Evolutionary conservation across 64 coral and sea anemone genomes (phyloP).

Genomic region (Anthopleura sola): DNA sequence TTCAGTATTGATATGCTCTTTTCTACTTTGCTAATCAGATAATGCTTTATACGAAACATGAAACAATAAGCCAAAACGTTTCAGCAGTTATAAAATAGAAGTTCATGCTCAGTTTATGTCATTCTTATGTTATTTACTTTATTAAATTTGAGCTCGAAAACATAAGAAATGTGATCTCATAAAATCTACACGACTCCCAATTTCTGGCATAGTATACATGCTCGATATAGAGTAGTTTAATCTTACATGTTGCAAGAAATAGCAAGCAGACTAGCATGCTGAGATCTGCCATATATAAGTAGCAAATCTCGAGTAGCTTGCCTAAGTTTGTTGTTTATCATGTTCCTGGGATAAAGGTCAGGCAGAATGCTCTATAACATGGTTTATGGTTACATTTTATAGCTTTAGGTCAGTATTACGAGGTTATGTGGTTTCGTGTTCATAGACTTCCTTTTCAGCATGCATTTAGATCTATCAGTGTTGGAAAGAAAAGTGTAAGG

Average conservation of each 20-base stretch:
- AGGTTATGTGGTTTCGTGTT: background rate
- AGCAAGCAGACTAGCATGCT: background rate
- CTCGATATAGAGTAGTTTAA: background rate
- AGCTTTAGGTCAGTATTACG: background rate
- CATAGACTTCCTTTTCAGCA: background rate
- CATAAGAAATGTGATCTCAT: too few species aligned
- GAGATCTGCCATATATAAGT: too few species aligned
- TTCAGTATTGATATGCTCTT: too few species aligned
- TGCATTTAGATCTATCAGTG: background rate
- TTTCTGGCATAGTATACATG: background rate
- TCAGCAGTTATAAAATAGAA: too few species aligned
- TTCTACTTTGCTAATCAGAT: too few species aligned
- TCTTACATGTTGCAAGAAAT: background rate
- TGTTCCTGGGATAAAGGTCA: background rate
- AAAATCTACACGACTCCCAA: too few species aligned
- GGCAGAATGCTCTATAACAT: background rate
- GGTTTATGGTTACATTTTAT: background rate
- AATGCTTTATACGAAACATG: too few species aligned
- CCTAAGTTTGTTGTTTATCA: background rate
- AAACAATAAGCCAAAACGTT: too few species aligned
- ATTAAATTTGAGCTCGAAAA: too few species aligned
- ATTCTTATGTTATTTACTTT: too few species aligned
- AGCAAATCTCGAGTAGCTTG: too few species aligned
- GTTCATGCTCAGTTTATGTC: too few species aligned
- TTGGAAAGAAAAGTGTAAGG: background rate